Evolutionary conservation across 2,797 vertebrate genomes (phyloP).

Genomic region (Apogon talboti): DNA sequence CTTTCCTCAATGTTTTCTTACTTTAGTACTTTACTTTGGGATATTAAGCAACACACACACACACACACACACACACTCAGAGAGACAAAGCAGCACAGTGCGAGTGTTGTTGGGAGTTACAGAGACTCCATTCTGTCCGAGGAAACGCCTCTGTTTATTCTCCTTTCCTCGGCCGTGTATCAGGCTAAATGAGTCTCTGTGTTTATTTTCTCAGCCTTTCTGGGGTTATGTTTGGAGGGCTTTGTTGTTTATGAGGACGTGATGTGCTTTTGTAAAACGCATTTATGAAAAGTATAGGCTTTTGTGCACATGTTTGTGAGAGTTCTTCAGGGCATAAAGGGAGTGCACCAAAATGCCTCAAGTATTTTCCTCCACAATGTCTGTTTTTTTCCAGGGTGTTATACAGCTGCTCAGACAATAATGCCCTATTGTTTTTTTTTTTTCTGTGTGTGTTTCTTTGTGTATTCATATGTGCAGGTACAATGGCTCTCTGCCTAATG

Average conservation of each 20-base stretch:
- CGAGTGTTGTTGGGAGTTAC: conserved; percentile 48
- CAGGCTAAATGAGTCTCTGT: conserved; percentile 62
- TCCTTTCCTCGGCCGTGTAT: conserved; percentile 54
- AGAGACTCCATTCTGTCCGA: conserved; percentile 64
- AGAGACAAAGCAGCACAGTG: conserved; percentile 51
- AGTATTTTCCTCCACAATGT: conserved; percentile 63
- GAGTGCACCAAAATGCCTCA: conserved; percentile 39
- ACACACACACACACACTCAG: conserved; percentile 12
- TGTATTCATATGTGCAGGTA: conserved; percentile 83
- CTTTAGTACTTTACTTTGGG: conserved; percentile 10
- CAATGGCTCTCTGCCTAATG: conserved; percentile 99
- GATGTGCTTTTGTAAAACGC: conserved; percentile 47
- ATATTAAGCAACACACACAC: conserved; percentile 15
- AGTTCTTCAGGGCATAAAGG: conserved; percentile 5
- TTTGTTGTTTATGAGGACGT: conserved; percentile 59
- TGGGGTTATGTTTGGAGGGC: conserved; percentile 55
- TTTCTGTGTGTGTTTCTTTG: conserved; percentile 26
- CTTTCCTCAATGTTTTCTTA: conserved; percentile 34
- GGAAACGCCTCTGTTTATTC: conserved; percentile 75
- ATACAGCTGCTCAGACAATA: conserved; percentile 59
- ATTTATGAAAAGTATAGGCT: conserved; percentile 47
- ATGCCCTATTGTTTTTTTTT: conserved; percentile 54
- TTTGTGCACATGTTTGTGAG: conserved; percentile 12
- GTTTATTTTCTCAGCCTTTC: conserved; percentile 69
- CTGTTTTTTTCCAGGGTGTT: conserved; percentile 55